Conservation (phyloP, 1,140 invertebrate genomes). For the honey bee (Apis mellifera) region Amel_HAv3.1 CM009941.2:7517001-7517500, state of each 20-base stretch:
- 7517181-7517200: background rate
- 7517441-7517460: too few relatives aligned
- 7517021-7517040: background rate
- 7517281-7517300: background rate
- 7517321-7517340: too few relatives aligned
- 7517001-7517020: too few relatives aligned
- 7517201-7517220: background rate
- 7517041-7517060: background rate
- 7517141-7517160: slow-evolving; percentile 16
- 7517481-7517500: too few relatives aligned
- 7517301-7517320: background rate
- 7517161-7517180: slow-evolving; percentile 20
- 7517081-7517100: background rate
- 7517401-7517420: too few relatives aligned
- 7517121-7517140: slow-evolving; percentile 12
- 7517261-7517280: background rate
- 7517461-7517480: too few relatives aligned
- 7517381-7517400: too few relatives aligned
- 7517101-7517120: background rate
- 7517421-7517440: too few relatives aligned
- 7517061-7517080: slow-evolving; percentile 19
- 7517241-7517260: background rate
- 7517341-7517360: too few relatives aligned
- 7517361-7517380: background rate
- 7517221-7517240: slow-evolving; percentile 15